These are phyloP conservation scores for Naja naja DNA, from an alignment of 2,113 vertebrate genomes.

Conservation along the genomic window DNA sequence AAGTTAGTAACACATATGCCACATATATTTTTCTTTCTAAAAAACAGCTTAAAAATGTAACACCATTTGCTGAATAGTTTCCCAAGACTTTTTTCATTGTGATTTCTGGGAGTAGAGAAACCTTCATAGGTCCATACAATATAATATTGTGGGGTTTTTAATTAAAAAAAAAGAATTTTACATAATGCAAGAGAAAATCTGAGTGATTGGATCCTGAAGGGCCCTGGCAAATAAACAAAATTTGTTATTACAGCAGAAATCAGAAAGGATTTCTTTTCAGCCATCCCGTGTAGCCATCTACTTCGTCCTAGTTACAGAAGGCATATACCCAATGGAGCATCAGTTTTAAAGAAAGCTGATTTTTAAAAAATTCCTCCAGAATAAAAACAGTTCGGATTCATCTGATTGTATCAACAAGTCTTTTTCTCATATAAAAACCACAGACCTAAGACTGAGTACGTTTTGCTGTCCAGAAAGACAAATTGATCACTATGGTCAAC, in stretches of 20 bases:
- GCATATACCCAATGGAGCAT: neutral
- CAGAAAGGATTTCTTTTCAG: neutral
- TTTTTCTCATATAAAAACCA: neutral
- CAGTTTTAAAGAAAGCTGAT: conserved; percentile 4
- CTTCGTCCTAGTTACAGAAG: conserved; percentile 10
- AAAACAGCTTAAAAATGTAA: neutral
- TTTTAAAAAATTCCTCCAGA: neutral
- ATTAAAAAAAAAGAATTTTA: neutral
- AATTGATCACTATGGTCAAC: accelerated
- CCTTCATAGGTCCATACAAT: neutral
- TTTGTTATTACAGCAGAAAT: neutral
- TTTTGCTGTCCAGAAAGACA: neutral
- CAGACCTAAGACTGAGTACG: accelerated
- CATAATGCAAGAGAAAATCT: neutral
- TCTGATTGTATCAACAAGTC: neutral
- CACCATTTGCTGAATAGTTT: neutral
- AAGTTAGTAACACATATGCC: neutral
- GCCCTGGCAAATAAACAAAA: conserved; percentile 4
- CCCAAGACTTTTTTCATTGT: neutral
- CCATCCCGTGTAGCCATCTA: neutral
- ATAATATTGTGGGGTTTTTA: neutral
- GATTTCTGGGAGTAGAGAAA: neutral
- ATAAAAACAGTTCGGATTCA: neutral
- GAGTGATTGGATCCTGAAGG: neutral
- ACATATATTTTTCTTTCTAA: neutral